A percentile compares a stretch with the other conserved stretches of the same genome.
phyloP scores from a whole-genome alignment of 2,797 vertebrate species.

The Dipus sagitta region DNA sequence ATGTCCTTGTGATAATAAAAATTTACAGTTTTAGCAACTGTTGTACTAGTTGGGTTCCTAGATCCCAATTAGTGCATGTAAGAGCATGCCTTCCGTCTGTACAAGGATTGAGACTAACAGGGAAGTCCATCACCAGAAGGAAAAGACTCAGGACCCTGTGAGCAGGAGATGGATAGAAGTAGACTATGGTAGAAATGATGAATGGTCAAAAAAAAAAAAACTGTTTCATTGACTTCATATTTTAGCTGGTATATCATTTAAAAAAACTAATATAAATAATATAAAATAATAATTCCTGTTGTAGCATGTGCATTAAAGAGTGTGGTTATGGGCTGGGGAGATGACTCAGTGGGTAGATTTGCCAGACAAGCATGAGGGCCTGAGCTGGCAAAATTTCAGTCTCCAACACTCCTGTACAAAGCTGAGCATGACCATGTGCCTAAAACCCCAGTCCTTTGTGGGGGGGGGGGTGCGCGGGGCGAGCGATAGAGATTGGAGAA shows the following conservation, averaged over 20 bases:
- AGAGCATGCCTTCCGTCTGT: background rate
- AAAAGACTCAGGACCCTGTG: background rate
- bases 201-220: background rate
- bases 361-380: too few relatives aligned
- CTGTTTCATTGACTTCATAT: background rate
- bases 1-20: background rate
- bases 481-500: too few relatives aligned
- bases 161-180: background rate
- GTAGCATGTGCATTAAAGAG: background rate
- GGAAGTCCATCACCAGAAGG: background rate
- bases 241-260: background rate
- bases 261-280: background rate
- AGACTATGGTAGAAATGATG: background rate
- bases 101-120: background rate
- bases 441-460: too few relatives aligned
- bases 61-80: background rate
- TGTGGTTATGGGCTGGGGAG: too few relatives aligned
- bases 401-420: too few relatives aligned
- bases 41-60: background rate
- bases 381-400: too few relatives aligned
- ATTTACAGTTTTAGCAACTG: background rate
- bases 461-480: too few relatives aligned
- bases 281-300: conserved; percentile 1
- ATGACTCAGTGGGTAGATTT: too few relatives aligned
- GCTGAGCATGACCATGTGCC: too few relatives aligned